A percentile compares a stretch with the other conserved stretches of the same genome.
These are phyloP conservation scores for Neostethus bicornis DNA, from an alignment of 2,797 vertebrate species.

Conservation along the genomic window DNA sequence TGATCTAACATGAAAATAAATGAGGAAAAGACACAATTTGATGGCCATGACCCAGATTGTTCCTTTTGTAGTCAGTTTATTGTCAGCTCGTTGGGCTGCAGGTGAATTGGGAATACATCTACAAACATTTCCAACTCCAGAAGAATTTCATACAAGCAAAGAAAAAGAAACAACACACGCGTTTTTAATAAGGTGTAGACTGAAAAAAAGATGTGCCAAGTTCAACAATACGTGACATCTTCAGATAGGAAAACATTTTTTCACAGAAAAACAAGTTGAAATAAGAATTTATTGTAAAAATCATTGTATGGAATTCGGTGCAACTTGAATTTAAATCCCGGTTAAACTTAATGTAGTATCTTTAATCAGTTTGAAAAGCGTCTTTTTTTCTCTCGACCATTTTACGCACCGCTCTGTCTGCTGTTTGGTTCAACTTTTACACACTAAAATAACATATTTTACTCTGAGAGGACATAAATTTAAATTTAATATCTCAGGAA, in stretches of 20 bases:
- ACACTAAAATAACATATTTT: conserved; percentile 82
- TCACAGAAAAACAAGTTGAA: too few relatives aligned
- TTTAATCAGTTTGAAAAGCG: too few relatives aligned
- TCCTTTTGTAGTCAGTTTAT: conserved; percentile 51
- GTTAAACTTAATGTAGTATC: too few relatives aligned
- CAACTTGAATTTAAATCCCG: too few relatives aligned
- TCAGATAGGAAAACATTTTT: background rate
- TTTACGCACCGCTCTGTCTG: conserved; percentile 65
- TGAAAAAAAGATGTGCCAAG: conserved; percentile 8
- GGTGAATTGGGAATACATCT: conserved; percentile 20
- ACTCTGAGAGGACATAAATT: conserved; percentile 89
- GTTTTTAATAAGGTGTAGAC: conserved; percentile 1
- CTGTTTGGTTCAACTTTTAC: conserved; percentile 33
- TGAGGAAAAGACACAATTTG: conserved; percentile 56
- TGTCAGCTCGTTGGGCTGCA: conserved; percentile 54
- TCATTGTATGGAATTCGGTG: too few relatives aligned
- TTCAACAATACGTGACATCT: conserved; percentile 9
- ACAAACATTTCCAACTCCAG: conserved; percentile 3
- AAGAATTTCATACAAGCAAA: background rate
- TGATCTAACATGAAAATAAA: conserved; percentile 79
- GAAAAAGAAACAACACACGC: too few relatives aligned
- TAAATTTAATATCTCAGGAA: conserved; percentile 83
- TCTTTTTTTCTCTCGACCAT: conserved; percentile 31
- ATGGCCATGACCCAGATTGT: conserved; percentile 60
- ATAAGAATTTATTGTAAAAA: too few relatives aligned